Base-by-base conservation (phyloP, 2,888 invertebrate genomes). In the Carpatolechia fugitivella region DNA sequence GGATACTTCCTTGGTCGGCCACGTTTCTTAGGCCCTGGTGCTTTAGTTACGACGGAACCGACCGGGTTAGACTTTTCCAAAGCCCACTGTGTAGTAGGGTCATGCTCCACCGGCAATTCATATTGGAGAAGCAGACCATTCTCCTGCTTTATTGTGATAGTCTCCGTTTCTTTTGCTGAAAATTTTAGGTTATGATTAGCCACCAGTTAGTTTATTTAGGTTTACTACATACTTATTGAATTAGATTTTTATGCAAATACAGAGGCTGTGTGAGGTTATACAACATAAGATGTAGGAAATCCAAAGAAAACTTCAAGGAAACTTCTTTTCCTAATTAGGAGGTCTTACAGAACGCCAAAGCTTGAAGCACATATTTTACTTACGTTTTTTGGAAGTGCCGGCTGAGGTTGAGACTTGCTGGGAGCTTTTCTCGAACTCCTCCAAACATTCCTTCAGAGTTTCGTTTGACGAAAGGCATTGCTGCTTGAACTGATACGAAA, bases 61-160 rank as follows among this genome's bases (percentile, higher is more conserved):
- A 60, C 72, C 0, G 80, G 76, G 11, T 81, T 76, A 62, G 78
- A 82, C 14, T 75, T 74, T 0, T 82, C 78, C 51, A 84, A 67
- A 0, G 86, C 82, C 90, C 90, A 91, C 36, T 80, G 76, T 0
- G 79, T 70, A 8, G 76, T 74, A 0, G 85, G 82, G 20, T 91
- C 89, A 67, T 90, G 87, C 57, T 91, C 90, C 35, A 91, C 82
- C 0, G 91, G 91, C 57, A 91, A 63, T 63, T 91, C 91, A 70
- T 91, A 91, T 62, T 90, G 91, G 1, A 90, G 72, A 1, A 90
- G 75, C 11, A 87, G 65, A 0, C 91, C 91, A 76, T 91, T 90
- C 62, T 91, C 91, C 69, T 91, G 90, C 59, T 91, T 91, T 69
- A 91, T 90, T n/a, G 90, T 89, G 7, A 91, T 89, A 0, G 85